These are phyloP conservation scores for Gorilla gorilla DNA, from an alignment of 2,113 vertebrate genomes.

Conservation along the genomic window DNA sequence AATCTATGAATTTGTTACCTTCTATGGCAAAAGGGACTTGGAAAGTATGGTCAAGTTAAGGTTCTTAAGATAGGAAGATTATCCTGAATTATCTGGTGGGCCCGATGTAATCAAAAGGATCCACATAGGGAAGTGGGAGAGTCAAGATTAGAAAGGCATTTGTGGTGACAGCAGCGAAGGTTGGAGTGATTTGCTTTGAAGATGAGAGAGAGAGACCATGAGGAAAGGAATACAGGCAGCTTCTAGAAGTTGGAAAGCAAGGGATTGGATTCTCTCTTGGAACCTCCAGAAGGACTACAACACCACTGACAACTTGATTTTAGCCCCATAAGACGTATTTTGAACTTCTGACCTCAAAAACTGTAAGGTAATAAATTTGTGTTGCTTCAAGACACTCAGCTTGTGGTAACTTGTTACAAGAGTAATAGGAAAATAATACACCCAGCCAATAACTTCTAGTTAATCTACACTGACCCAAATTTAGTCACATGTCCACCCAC, in stretches of 20 bases:
- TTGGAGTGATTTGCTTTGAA: not conserved
- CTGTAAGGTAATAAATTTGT: not conserved
- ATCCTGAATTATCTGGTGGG: not conserved
- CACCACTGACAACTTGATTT: not conserved
- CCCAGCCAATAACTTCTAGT: not conserved
- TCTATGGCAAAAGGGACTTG: not conserved
- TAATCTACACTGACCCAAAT: not conserved
- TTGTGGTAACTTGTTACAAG: not conserved
- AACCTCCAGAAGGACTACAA: not conserved
- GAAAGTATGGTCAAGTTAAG: not conserved
- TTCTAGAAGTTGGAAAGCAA: not conserved
- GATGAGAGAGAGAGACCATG: not conserved
- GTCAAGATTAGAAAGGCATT: not conserved
- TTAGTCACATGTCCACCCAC: not conserved
- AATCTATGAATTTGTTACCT: not conserved
- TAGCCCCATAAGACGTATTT: not conserved
- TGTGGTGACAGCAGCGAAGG: not conserved
- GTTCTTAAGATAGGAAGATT: not conserved
- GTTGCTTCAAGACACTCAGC: not conserved
- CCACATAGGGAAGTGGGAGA: not conserved
- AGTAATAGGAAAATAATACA: not conserved
- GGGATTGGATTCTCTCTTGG: not conserved
- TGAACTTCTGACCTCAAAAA: not conserved
- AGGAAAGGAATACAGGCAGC: not conserved
- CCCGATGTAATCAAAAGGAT: not conserved